Conservation (phyloP, 2,888 invertebrate genomes). For the Rhamphomyia laevipes region DNA sequence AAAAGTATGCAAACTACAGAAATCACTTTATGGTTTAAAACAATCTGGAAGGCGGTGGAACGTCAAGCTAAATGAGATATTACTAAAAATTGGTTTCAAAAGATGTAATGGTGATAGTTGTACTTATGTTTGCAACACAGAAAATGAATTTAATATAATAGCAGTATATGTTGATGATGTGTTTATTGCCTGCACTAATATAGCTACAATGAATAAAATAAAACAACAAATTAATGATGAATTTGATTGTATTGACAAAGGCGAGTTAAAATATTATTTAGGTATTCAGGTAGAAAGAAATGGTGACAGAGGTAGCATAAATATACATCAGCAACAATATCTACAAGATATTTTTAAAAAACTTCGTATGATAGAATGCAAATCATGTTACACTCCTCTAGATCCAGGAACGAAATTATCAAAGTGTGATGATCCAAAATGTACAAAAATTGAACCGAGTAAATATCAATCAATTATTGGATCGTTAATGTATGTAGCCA, state of each 20-base stretch:
- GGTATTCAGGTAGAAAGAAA: constrained; percentile 2
- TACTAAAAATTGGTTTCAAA: not conserved
- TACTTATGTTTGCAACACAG: not conserved
- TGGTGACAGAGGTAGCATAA: not conserved
- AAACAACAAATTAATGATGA: not conserved
- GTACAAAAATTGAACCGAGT: not conserved
- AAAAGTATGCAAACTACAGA: constrained; percentile 4
- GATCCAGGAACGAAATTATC: not conserved
- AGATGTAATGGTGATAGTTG: constrained; percentile 1
- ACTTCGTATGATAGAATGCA: not conserved
- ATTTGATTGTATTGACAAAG: constrained; percentile 1
- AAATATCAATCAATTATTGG: constrained; percentile 9
- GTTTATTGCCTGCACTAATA: not conserved
- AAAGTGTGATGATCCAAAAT: not conserved
- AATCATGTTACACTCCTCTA: constrained; percentile 4
- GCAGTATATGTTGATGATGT: constrained; percentile 1
- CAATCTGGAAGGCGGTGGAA: constrained; percentile 2
- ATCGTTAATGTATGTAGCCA: constrained; percentile 4
- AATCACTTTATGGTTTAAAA: constrained; percentile 3
- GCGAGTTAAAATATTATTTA: not conserved
- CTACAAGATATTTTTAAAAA: not conserved
- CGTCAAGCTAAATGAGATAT: not conserved
- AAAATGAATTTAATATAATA: not conserved
- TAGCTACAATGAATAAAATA: not conserved
- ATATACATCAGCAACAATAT: not conserved